Conservation (phyloP, 1,140 invertebrate genomes). For the Zaprionus vittiger region DNA sequence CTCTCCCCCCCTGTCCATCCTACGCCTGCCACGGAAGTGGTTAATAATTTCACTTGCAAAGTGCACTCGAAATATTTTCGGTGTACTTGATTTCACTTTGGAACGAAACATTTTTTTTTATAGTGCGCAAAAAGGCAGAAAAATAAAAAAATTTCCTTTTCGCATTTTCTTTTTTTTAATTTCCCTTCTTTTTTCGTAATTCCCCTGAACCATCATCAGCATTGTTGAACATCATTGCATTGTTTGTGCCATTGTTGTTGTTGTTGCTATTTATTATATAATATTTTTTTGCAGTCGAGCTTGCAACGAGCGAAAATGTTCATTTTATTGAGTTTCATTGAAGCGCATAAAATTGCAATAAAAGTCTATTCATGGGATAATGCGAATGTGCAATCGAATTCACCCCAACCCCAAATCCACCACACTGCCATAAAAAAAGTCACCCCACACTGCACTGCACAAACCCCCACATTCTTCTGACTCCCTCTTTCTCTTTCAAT, state of each 20-base stretch:
- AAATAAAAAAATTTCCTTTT: constrained; percentile 51
- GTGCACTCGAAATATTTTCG: constrained; percentile 64
- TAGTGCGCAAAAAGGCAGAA: constrained; percentile 24
- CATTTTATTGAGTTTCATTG: constrained; percentile 80
- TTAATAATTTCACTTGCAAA: constrained; percentile 68
- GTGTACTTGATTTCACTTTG: constrained; percentile 72
- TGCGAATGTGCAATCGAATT: constrained; percentile 32
- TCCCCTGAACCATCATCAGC: not conserved
- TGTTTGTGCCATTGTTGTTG: constrained; percentile 24
- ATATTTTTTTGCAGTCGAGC: constrained; percentile 31
- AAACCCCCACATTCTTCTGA: not conserved
- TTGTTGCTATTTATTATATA: constrained; percentile 17
- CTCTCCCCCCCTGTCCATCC: not conserved
- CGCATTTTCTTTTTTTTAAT: constrained; percentile 44
- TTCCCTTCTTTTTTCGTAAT: constrained; percentile 21
- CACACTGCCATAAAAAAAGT: not conserved
- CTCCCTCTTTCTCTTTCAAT: constrained; percentile 27
- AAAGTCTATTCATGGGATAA: constrained; percentile 67
- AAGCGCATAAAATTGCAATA: constrained; percentile 81
- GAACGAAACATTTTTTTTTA: constrained; percentile 42
- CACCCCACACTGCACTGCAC: constrained; percentile 1
- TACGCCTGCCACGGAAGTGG: constrained; percentile 28
- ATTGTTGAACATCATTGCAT: constrained; percentile 12
- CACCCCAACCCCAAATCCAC: not conserved
- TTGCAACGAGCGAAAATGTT: constrained; percentile 42